These are phyloP conservation scores for Uloborus plumipes DNA, from an alignment of 2,888 invertebrate genomes.

Conservation along the genomic window DNA sequence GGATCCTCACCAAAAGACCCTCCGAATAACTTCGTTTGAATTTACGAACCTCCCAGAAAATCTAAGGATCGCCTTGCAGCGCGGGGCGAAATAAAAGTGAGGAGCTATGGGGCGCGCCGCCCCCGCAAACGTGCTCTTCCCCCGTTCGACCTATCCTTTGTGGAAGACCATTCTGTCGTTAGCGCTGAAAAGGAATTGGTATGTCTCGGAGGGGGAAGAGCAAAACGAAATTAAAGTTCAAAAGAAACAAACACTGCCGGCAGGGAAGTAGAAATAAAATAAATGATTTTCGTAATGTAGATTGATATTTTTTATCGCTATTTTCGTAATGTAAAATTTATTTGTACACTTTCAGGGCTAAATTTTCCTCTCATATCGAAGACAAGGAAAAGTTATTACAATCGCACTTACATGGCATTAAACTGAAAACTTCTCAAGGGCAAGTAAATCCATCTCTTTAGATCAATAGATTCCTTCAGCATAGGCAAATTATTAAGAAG, in stretches of 20 bases:
- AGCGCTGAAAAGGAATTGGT: constrained; percentile 25
- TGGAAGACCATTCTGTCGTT: constrained; percentile 14
- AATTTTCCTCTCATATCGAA: too few species aligned
- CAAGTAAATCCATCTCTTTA: too few species aligned
- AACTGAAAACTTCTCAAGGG: too few species aligned
- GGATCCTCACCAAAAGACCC: constrained; percentile 16
- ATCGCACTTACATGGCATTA: too few species aligned
- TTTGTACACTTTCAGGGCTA: too few species aligned
- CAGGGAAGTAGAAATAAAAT: background rate
- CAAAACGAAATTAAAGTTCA: constrained; percentile 39
- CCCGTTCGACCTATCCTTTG: background rate
- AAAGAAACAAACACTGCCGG: constrained; percentile 5
- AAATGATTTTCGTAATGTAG: too few species aligned
- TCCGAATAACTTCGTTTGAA: constrained; percentile 60
- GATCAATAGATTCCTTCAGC: too few species aligned
- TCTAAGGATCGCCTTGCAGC: constrained; percentile 27
- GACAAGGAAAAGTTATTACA: too few species aligned
- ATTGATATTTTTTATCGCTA: too few species aligned
- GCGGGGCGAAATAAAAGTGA: constrained; percentile 15
- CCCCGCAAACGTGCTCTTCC: constrained; percentile 16
- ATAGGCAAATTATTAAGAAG: too few species aligned
- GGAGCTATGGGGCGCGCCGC: constrained; percentile 40
- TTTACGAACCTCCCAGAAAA: constrained; percentile 50
- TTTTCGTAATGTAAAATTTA: too few species aligned
- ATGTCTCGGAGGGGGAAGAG: constrained; percentile 30